Percentiles rank a stretch among this genome's conserved stretches.
Evolutionary conservation across 2,113 vertebrate species (phyloP).

Genomic region (Poicephalus meyeri): DNA sequence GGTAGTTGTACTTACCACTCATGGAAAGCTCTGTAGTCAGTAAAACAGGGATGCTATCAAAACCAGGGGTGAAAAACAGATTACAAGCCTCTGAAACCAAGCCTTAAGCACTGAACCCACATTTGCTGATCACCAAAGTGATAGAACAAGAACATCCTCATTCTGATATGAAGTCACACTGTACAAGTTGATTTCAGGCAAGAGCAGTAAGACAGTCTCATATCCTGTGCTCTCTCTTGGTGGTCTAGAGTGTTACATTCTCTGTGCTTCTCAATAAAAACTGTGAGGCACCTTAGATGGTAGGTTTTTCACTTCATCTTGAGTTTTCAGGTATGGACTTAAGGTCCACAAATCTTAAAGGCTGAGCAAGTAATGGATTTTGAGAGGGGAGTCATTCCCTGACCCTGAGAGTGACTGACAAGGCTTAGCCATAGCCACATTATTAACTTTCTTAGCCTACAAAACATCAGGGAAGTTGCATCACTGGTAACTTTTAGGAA

Average conservation of each 20-base stretch:
- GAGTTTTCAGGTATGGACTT: background rate
- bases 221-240: background rate
- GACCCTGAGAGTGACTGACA: background rate
- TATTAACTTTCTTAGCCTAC: background rate
- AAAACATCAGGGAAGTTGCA: background rate
- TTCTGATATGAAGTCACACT: background rate
- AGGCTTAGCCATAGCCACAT: background rate
- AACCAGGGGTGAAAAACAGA: background rate
- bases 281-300: rapidly evolving
- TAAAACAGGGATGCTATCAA: background rate
- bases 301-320: rapidly evolving
- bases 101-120: background rate
- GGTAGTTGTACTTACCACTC: background rate
- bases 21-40: background rate
- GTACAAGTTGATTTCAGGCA: background rate
- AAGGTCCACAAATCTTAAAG: background rate
- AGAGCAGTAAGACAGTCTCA: background rate
- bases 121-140: background rate
- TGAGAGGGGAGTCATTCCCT: background rate
- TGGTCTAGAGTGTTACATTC: background rate
- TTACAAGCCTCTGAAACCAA: background rate
- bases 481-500: background rate
- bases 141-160: background rate
- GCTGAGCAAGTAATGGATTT: background rate
- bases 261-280: background rate